Conservation (phyloP, 1,140 invertebrate genomes). For the Dendroctonus ponderosae region DNA sequence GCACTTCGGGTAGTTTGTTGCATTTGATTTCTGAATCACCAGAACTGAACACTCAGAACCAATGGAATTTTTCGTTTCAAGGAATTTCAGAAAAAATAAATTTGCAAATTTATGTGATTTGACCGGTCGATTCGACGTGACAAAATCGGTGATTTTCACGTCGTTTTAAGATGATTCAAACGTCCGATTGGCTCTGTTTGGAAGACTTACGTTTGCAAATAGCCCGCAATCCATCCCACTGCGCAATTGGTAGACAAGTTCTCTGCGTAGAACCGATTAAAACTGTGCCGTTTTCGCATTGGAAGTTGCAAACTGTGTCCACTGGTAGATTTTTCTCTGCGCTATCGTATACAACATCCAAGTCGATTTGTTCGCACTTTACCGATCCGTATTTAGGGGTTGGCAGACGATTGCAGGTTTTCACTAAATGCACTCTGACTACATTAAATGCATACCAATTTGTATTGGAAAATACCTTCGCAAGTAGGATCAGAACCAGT, state of each 20-base stretch:
- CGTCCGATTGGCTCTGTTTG: neutral
- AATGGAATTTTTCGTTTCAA: no score
- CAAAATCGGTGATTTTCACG: no score
- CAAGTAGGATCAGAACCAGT: conserved; percentile 63
- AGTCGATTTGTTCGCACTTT: conserved; percentile 59
- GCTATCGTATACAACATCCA: conserved; percentile 39
- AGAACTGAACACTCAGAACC: no score
- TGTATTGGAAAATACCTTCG: conserved; percentile 58
- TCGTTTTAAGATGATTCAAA: no score
- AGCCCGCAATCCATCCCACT: conserved; percentile 68
- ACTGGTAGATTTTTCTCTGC: conserved; percentile 50
- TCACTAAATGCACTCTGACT: conserved; percentile 64
- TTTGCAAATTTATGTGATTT: no score
- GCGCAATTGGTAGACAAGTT: conserved; percentile 65
- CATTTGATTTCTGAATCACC: conserved; percentile 57
- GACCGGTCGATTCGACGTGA: no score
- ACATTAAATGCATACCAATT: conserved; percentile 65
- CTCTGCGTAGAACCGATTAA: conserved; percentile 65
- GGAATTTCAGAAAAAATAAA: no score
- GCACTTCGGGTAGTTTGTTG: conserved; percentile 53
- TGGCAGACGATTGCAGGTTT: conserved; percentile 59
- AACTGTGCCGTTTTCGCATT: conserved; percentile 63
- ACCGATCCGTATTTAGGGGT: conserved; percentile 61
- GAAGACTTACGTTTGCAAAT: conserved; percentile 62
- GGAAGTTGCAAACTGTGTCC: conserved; percentile 66